A percentile compares a stretch with the other conserved stretches of the same genome.
Conservation (phyloP, 2,888 invertebrate species). For the Brachylomia viminalis region DNA sequence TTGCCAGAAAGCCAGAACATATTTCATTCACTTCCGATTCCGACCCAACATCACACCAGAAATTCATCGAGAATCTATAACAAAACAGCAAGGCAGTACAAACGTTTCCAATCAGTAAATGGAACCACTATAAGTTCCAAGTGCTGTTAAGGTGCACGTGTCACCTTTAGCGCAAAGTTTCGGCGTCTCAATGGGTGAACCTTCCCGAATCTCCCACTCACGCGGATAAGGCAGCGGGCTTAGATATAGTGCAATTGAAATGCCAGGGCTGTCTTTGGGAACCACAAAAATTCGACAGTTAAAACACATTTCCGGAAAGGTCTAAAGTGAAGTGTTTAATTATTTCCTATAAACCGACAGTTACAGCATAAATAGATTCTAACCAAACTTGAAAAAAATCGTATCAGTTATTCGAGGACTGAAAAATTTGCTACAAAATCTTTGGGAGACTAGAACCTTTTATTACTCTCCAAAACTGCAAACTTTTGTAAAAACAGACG, state of each 20-base stretch:
- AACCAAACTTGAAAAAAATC: no score
- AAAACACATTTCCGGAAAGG: no score
- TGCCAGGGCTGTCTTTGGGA: background rate
- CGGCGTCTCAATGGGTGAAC: slow-evolving; percentile 55
- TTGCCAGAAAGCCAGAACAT: background rate
- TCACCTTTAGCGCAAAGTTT: slow-evolving; percentile 75
- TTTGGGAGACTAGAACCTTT: background rate
- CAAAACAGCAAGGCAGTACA: slow-evolving; percentile 9
- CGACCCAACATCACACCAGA: background rate
- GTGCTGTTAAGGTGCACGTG: slow-evolving; percentile 72
- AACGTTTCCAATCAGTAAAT: slow-evolving; percentile 64
- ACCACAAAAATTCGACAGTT: no score
- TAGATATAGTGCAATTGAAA: slow-evolving; percentile 25
- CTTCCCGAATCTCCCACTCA: slow-evolving; percentile 22
- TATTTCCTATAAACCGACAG: no score
- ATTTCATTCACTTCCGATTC: slow-evolving; percentile 2
- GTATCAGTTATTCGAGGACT: no score
- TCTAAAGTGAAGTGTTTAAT: no score
- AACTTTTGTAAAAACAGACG: background rate
- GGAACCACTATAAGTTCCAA: slow-evolving; percentile 69
- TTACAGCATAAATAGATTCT: no score
- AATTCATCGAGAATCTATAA: slow-evolving; percentile 24
- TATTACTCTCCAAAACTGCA: background rate
- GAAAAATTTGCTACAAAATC: no score
- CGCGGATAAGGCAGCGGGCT: slow-evolving; percentile 19